phyloP scores from a whole-genome alignment of 2,888 invertebrate species.

The Sylvicola fuscatus region DNA sequence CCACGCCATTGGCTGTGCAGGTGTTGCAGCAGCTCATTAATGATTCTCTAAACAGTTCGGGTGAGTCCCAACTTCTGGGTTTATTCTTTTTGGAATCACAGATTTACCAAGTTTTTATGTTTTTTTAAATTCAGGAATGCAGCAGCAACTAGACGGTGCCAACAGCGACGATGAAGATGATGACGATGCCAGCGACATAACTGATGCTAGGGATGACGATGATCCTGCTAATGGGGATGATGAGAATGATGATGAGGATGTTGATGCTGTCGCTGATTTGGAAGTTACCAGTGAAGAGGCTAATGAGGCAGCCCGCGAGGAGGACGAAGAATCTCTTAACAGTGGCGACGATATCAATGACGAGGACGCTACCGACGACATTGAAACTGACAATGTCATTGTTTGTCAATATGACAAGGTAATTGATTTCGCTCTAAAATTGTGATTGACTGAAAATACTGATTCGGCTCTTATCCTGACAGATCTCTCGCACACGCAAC shows the following conservation, averaged over 20 bases:
- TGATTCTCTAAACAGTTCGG: too few relatives aligned
- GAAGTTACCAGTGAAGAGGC: constrained; percentile 46
- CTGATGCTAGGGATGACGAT: too few relatives aligned
- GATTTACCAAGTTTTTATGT: too few relatives aligned
- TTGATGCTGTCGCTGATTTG: constrained; percentile 42
- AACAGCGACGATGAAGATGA: constrained; percentile 11
- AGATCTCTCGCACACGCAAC: constrained; percentile 94
- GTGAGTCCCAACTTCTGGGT: too few relatives aligned
- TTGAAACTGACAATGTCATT: constrained; percentile 98
- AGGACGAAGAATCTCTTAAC: constrained; percentile 35
- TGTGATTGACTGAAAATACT: too few relatives aligned
- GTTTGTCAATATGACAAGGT: constrained; percentile 99
- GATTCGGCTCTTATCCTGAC: constrained; percentile 15
- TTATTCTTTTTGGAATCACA: too few relatives aligned
- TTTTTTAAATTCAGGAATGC: too few relatives aligned
- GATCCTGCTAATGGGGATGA: too few relatives aligned
- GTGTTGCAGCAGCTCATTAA: constrained; percentile 79
- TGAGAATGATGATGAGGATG: constrained; percentile 12
- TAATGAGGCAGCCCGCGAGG: too few relatives aligned
- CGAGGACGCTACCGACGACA: constrained; percentile 68
- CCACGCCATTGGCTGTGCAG: constrained; percentile 58
- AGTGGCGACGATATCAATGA: constrained; percentile 80
- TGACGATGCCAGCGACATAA: too few relatives aligned
- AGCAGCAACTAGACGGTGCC: constrained; percentile 39
- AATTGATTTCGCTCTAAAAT: constrained; percentile 8